Base-by-base conservation (phyloP, 2,888 invertebrate species). In the Drosophila histrio region DNA sequence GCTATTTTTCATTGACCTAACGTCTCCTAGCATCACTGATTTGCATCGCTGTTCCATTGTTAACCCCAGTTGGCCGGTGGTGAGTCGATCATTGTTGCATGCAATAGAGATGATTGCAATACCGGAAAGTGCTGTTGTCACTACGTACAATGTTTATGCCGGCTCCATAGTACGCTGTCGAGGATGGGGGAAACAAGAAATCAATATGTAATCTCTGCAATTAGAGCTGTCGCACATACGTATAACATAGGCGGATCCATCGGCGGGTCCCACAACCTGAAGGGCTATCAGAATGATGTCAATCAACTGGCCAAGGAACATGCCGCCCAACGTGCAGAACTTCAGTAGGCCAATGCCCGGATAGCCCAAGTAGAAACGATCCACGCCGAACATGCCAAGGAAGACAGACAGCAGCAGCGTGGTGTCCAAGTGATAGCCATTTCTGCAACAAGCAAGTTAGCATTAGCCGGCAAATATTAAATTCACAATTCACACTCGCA, bases 331-430 rank as follows among this genome's bases (percentile, higher is more conserved):
- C 0, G 99, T 99, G 90, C 98, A 97, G 72, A 99, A 94, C 92
- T 99, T 99, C 22, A 98, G 94, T 67, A 99, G 92, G 0, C 99
- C 99, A 76, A 99, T 94, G 1, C 98, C 99, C 53, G 98, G 98
- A 91, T 99, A 99, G 24, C 99, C 99, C n/a, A 99, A 93, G 90
- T 99, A 99, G 92, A 99, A 99, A 66, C 99, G 93, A 91, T 99
- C 99, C 21, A 97, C 94, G 15, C 99, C 99, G 93, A 99, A 97
- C 97, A 99, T 98, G 24, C 99, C 99, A 60, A 99, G 93, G 91
- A 99, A 99, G 49, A 99, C 96, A 0, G 99, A 99, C 3, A 99
- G 93, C 30, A 99, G 92, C 41, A 99, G 92, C 0, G 99, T 96
- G 54, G 97, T 97, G 91, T 98, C 98, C 90, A 98, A 95, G 2